phyloP scores from a whole-genome alignment of 2,113 vertebrate species.

The Drymodes brunneopygia region DNA sequence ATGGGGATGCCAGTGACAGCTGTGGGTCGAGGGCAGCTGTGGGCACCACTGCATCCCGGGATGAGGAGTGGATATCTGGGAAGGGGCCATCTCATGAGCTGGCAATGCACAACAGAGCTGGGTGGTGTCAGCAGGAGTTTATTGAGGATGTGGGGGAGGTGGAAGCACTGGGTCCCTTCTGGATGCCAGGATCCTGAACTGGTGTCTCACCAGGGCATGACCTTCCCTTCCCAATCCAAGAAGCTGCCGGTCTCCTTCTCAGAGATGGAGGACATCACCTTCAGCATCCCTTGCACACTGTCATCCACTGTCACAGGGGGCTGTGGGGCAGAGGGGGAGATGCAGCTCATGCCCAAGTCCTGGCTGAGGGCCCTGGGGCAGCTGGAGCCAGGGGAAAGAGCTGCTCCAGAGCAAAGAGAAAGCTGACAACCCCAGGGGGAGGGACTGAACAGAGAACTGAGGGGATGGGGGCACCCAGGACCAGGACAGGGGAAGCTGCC shows the following conservation, averaged over 20 bases:
- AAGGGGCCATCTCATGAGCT: background rate
- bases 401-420: background rate
- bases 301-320: background rate
- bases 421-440: background rate
- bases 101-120: background rate
- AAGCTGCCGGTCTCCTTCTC: conserved; percentile 51
- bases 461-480: background rate
- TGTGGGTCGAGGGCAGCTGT: background rate
- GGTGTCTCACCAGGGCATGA: conserved; percentile 38
- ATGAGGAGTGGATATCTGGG: background rate
- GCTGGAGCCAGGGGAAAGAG: background rate
- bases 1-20: background rate
- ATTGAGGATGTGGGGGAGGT: background rate
- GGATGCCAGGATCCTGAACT: background rate
- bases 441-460: fast-evolving
- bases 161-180: background rate
- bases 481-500: background rate
- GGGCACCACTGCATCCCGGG: background rate
- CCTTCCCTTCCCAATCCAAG: conserved; percentile 53
- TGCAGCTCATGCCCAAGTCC: background rate
- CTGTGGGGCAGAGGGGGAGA: background rate
- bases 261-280: conserved; percentile 14
- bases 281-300: conserved; percentile 44
- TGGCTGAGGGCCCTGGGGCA: background rate
- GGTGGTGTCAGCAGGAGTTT: background rate